These are phyloP conservation scores for Pseudochaenichthys georgianus DNA, from an alignment of 2,797 vertebrate genomes.

Conservation along the genomic window DNA sequence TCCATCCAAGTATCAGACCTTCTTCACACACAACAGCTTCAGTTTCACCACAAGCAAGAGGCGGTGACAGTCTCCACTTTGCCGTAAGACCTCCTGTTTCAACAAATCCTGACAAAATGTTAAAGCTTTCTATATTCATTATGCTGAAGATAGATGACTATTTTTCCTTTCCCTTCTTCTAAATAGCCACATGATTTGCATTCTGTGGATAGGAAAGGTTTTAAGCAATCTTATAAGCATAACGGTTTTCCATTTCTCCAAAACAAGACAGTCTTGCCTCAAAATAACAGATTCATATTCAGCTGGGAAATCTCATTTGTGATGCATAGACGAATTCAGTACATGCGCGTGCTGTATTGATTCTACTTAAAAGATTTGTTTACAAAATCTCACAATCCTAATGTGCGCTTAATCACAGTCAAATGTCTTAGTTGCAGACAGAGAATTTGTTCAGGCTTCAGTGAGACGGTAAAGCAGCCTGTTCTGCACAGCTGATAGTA, in stretches of 20 bases:
- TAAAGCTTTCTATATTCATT: constrained; percentile 50
- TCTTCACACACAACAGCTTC: constrained; percentile 59
- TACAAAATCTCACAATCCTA: constrained; percentile 49
- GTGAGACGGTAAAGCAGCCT: constrained; percentile 34
- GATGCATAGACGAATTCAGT: constrained; percentile 50
- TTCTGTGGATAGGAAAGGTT: constrained; percentile 36
- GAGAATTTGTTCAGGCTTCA: constrained; percentile 50
- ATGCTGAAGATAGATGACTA: constrained; percentile 22
- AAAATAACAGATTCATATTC: constrained; percentile 62
- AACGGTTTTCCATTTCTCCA: constrained; percentile 46
- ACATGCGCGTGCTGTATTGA: constrained; percentile 39
- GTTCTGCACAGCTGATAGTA: constrained; percentile 44
- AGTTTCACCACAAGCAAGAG: constrained; percentile 38
- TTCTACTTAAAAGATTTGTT: constrained; percentile 53
- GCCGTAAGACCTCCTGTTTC: constrained; percentile 37
- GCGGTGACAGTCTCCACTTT: constrained; percentile 42
- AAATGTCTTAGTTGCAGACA: constrained; percentile 43
- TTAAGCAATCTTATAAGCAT: constrained; percentile 44
- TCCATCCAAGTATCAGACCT: constrained; percentile 58
- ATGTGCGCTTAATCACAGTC: constrained; percentile 50
- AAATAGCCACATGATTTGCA: constrained; percentile 46
- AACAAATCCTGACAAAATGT: constrained; percentile 33
- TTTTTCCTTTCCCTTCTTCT: constrained; percentile 32
- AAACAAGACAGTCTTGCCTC: constrained; percentile 55
- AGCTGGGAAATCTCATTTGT: constrained; percentile 49